Conservation (phyloP, 2,113 vertebrate species). For the Lonchura striata region DNA sequence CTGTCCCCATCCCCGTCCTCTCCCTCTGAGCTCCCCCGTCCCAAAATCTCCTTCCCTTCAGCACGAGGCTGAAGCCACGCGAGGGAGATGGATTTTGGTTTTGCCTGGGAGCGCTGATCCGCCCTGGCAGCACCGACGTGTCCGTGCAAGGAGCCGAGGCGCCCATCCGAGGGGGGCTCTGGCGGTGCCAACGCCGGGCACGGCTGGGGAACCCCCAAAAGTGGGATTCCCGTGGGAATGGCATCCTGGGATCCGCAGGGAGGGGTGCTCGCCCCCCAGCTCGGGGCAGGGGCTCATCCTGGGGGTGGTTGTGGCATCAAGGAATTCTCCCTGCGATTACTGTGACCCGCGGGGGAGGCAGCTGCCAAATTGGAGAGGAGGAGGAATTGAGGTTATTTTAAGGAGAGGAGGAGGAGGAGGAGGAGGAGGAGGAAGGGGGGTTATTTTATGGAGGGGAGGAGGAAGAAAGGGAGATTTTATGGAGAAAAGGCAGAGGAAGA, state of each 20-base stretch:
- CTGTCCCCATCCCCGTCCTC: accelerated
- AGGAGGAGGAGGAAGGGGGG: neutral
- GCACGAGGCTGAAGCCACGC: neutral
- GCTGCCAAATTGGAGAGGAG: neutral
- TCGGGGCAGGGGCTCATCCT: accelerated
- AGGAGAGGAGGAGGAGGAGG: neutral
- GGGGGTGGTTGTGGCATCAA: accelerated
- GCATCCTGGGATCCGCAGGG: accelerated
- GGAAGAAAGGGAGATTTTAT: neutral
- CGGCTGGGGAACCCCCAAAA: neutral
- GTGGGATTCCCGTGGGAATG: neutral
- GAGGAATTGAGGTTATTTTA: neutral
- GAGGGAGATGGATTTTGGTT: neutral
- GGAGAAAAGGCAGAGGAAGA: neutral
- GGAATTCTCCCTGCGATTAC: neutral
- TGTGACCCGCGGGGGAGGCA: neutral
- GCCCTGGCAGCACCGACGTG: neutral
- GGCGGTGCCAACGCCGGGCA: neutral
- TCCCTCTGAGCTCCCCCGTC: neutral
- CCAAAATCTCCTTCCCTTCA: neutral
- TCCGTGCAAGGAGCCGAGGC: neutral
- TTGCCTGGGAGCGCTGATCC: neutral
- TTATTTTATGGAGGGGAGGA: neutral
- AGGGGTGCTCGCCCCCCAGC: accelerated
- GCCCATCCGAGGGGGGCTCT: neutral